phyloP scores from a whole-genome alignment of 2,888 invertebrate species.

The Leucozona laternaria region DNA sequence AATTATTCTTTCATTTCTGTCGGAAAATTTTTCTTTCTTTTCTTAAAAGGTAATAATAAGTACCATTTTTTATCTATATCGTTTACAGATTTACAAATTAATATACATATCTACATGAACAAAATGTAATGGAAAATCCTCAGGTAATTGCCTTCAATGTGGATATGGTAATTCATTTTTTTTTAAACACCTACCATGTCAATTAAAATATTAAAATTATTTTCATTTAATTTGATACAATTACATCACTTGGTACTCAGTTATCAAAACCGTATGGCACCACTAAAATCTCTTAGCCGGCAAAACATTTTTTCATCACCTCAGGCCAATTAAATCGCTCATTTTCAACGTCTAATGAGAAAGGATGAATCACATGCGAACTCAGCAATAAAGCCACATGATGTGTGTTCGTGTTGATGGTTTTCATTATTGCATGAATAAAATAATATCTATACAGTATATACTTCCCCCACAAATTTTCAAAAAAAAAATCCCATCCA shows the following conservation, averaged over 20 bases:
- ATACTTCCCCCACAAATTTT: not conserved
- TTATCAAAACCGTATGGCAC: not conserved
- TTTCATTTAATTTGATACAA: constrained; percentile 53
- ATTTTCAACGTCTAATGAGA: constrained; percentile 20
- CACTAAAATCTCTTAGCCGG: not conserved
- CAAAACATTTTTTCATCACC: constrained; percentile 40
- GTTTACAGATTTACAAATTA: too few relatives aligned
- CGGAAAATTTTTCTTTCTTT: too few relatives aligned
- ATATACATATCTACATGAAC: too few relatives aligned
- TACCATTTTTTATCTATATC: too few relatives aligned
- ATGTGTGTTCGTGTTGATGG: constrained; percentile 55
- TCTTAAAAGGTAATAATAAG: too few relatives aligned
- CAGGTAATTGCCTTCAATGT: constrained; percentile 15
- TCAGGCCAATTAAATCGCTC: constrained; percentile 49
- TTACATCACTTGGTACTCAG: constrained; percentile 24
- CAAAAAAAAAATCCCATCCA: not conserved
- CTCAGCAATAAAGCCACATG: constrained; percentile 30
- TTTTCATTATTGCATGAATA: constrained; percentile 32
- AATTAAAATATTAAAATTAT: constrained; percentile 38
- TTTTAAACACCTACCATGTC: constrained; percentile 21
- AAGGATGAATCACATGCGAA: constrained; percentile 45
- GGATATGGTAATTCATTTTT: constrained; percentile 2
- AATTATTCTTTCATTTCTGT: too few relatives aligned
- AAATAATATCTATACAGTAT: not conserved
- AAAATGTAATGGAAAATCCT: not conserved